Conservation (phyloP, 1,140 invertebrate genomes). For the Drosophila sp. region DNA sequence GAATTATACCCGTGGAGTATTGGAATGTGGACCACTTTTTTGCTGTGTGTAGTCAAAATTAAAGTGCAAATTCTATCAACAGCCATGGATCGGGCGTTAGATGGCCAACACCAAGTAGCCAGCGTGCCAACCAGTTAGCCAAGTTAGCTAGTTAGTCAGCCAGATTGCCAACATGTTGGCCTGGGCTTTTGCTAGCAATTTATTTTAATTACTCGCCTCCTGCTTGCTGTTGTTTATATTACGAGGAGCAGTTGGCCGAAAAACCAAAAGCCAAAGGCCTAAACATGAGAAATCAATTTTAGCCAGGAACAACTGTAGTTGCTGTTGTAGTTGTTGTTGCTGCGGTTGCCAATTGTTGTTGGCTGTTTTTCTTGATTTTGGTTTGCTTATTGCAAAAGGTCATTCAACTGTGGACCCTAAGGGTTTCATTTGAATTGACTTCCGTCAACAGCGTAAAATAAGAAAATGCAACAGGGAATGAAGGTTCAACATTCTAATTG, state of each 20-base stretch:
- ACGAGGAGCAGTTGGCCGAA: conserved; percentile 48
- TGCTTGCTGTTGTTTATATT: conserved; percentile 41
- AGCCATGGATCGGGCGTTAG: conserved; percentile 58
- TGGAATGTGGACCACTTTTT: conserved; percentile 6
- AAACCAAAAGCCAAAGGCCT: conserved; percentile 24
- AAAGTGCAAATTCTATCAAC: conserved; percentile 70
- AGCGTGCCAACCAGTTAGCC: not conserved
- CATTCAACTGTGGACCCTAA: conserved; percentile 60
- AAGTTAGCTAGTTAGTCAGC: conserved; percentile 19
- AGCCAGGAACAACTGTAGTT: conserved; percentile 41
- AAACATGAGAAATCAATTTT: conserved; percentile 81
- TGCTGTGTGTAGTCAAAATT: conserved; percentile 3
- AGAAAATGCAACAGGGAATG: not conserved
- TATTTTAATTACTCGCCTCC: conserved; percentile 70
- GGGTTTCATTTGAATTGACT: conserved; percentile 79
- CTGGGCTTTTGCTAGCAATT: conserved; percentile 60
- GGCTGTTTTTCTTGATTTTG: conserved; percentile 10
- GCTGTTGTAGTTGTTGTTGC: conserved; percentile 4
- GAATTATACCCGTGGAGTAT: not conserved
- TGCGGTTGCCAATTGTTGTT: conserved; percentile 1
- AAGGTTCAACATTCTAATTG: conserved; percentile 75
- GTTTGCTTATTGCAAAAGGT: conserved; percentile 6
- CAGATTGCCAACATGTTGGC: conserved; percentile 22
- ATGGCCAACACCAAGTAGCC: conserved; percentile 54
- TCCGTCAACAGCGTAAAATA: conserved; percentile 67